Percentiles rank a stretch among this genome's conserved stretches.
phyloP scores from a whole-genome alignment of 2,113 vertebrate genomes.

The Passer domesticus region DNA sequence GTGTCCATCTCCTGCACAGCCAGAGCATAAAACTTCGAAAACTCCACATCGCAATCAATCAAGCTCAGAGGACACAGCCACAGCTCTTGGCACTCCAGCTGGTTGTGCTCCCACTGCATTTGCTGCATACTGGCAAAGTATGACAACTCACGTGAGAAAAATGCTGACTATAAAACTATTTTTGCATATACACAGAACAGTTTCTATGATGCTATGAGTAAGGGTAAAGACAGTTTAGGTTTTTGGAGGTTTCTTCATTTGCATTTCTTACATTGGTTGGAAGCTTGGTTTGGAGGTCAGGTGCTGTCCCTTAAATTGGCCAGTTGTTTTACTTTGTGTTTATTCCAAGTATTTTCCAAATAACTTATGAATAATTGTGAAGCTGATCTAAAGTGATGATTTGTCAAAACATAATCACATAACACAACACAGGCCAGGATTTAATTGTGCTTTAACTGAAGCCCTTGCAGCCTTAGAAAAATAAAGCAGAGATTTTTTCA shows the following conservation, averaged over 20 bases:
- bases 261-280: background rate
- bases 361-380: background rate
- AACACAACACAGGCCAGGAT: slow-evolving; percentile 1
- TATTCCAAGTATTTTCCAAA: background rate
- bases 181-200: background rate
- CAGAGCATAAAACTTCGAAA: slow-evolving; percentile 33
- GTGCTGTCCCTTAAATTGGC: background rate
- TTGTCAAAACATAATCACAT: slow-evolving; percentile 48
- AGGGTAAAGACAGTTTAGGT: background rate
- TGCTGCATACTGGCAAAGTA: background rate
- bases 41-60: slow-evolving; percentile 2
- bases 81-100: background rate
- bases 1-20: background rate
- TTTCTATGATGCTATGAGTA: background rate
- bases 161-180: background rate
- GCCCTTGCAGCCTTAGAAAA: background rate
- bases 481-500: background rate
- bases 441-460: slow-evolving; percentile 15
- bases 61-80: background rate
- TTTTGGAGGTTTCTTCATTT: background rate
- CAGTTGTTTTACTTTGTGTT: background rate
- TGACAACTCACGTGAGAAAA: background rate
- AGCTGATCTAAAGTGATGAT: background rate
- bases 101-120: background rate
- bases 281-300: background rate